Evolutionary conservation across 2,113 vertebrate species (phyloP), one percentile per base, ranked within the genome.

Genomic region (Gobius niger): DNA sequence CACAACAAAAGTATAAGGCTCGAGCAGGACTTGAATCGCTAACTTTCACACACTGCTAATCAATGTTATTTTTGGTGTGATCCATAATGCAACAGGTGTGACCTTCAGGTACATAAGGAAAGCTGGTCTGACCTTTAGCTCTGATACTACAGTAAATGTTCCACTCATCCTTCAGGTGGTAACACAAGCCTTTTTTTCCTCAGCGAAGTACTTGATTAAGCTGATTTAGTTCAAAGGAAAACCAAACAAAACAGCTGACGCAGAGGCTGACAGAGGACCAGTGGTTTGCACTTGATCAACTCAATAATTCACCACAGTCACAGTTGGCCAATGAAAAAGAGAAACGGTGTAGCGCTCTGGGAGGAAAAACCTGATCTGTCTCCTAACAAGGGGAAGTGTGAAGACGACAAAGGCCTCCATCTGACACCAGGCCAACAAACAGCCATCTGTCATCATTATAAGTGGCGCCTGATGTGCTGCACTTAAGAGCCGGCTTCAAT

Each of bases 391-490:
- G 53, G 69, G 72, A 85, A 89, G 89, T 89, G 88, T 87, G 90
- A 91, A 90, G 87, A 85, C 86, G 86, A 91, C 89, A 90, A 90
- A 82, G 84, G 71, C 86, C 57, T 73, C 77, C 73, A 85, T 78
- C 82, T 87, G 91, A 93, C 86, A 91, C 89, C 89, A 68, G 83
- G 63, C 77, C 85, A 80, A 87, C 91, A 90, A 90, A 88, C 86
- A 78, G 73, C 88, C 90, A 90, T 89, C 90, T 91, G 90, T 88
- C 89, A 88, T 89, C 87, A 86, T 90, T 88, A 90, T 91, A 90
- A 91, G 88, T 90, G 91, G 84, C 47, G 72, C 78, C 82, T 80
- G 80, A 90, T 85, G 87, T 85, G 86, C 74, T 80, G 79, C 91
- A 90, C 90, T 93, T 93, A 92, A 88, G 90, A 83, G 84, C 53